Base-by-base conservation (phyloP, 2,113 vertebrate genomes). In the Casuarius casuarius region DNA sequence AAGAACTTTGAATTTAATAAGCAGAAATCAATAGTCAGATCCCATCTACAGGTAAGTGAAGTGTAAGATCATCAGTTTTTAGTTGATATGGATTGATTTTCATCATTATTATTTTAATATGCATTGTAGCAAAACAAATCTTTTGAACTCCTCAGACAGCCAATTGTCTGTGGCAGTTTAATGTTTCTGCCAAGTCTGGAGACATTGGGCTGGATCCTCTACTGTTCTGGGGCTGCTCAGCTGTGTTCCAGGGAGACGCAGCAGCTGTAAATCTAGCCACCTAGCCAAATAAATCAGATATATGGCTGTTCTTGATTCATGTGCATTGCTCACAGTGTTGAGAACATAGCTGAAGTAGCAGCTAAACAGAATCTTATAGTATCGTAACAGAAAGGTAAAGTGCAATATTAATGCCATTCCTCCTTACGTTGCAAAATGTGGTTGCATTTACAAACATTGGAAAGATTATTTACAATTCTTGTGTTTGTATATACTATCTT, bases 1-100 rank as follows among this genome's bases (percentile, higher is more conserved):
- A 99, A 99, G 94, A 99, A 99, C 97, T 99, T 99, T 97, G 99
- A 99, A 96, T 99, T 99, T 96, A 99, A 99, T 84, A 99, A 99
- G 96, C 99, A 99, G 85, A 99, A 98, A 91, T 99, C 99, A 54
- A 99, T 99, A 83, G 99, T 99, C 61, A 98, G 99, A 93, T 99
- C 99, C 52, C 99, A 99, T 95, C 98, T 99, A 87, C 99, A 99
- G 98, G 99, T 99, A 92, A 97, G 98, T 62, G 31, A 82, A 80
- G 25, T 33, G 12, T 19, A 70, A 90, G 51, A 10, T 74, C 29
- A 31, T 77, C 29, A n/a, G 26, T 62, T 15, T 80, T 91, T 66
- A 85, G 42, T 28, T 70, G 38, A 28, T 16, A 4, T 38, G n/a
- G 13, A 2, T 58, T 85, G 48, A 21, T 73, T 3, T 3, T 85